Evolutionary conservation across 2,888 invertebrate genomes (phyloP), one percentile per base, ranked within the genome.

Genomic region (Perizoma flavofasciatum): DNA sequence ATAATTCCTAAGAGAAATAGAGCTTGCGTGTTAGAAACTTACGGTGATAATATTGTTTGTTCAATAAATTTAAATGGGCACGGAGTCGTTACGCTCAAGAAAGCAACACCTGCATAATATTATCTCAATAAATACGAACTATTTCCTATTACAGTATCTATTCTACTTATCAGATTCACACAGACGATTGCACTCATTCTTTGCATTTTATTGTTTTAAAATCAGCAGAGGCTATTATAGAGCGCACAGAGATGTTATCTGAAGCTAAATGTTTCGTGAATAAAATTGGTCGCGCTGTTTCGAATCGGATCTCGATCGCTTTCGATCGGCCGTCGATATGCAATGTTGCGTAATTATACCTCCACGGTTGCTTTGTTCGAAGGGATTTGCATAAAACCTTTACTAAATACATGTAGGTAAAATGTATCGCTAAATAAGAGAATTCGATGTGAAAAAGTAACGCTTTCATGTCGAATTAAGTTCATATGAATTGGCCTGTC

Each of bases 251-350:
- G 90, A 91, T 90, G 78, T 81, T 87, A 90, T 91, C 91, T 77
- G 69, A 70, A 79, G 82, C 83, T 85, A 88, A 89, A 89, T 88
- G 89, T 89, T 90, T 86, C 84, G 82, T 83, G 88, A 83, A 89
- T 89, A 88, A 91, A 88, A 90, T 91, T 86, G 88, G 89, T 88
- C 85, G 82, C 87, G 87, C 83, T 85, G 77, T 76, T 83, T 81
- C 73, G 78, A 83, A 86, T 85, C 87, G 79, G 79, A 83, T 83
- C 83, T 79, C 69, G 74, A 83, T 85, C 82, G 81, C 49, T 41
- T 75, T 75, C 75, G 78, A 77, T 79, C 79, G 79, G 80, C 78
- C 77, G 79, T 75, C 70, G 71, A 88, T 87, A 68, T 72, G 86
- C 88, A 75, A 74, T 81, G 79, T 85, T 86, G 77, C 86, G 81